phyloP scores from a whole-genome alignment of 2,797 vertebrate genomes.

The Sciurus carolinensis region DNA sequence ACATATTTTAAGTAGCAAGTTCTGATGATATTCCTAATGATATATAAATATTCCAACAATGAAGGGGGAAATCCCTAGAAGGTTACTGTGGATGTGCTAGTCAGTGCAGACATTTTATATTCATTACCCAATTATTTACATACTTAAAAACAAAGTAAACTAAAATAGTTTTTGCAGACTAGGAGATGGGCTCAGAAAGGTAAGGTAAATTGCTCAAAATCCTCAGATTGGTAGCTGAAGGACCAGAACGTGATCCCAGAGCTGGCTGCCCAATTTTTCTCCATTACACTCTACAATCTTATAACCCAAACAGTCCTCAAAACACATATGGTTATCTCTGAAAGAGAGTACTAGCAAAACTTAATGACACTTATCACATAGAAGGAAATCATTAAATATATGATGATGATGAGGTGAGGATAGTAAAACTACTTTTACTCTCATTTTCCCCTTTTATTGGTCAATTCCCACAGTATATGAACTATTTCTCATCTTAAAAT shows the following conservation, averaged over 20 bases:
- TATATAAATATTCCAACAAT: conserved; percentile 27
- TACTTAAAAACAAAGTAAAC: not conserved
- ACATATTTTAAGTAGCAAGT: not conserved
- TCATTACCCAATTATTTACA: not conserved
- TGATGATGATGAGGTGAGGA: not conserved
- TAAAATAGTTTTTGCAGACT: conserved; percentile 10
- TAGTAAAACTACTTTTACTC: not conserved
- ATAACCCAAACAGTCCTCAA: not conserved
- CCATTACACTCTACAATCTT: not conserved
- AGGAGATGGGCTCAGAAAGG: conserved; percentile 18
- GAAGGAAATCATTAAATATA: not conserved
- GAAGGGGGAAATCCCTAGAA: not conserved
- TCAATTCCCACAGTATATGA: not conserved
- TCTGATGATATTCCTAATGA: conserved; percentile 40
- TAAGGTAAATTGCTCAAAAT: conserved; percentile 12
- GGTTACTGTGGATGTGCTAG: not conserved
- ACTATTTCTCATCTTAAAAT: not conserved
- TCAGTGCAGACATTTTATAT: not conserved
- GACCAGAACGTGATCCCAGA: not conserved
- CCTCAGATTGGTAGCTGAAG: not conserved
- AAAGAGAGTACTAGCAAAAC: not conserved
- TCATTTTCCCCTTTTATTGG: not conserved
- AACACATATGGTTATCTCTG: not conserved
- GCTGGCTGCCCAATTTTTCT: not conserved
- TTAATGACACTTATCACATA: not conserved